Base-by-base conservation (phyloP, 2,888 invertebrate species). In the Lapara coniferarum region DNA sequence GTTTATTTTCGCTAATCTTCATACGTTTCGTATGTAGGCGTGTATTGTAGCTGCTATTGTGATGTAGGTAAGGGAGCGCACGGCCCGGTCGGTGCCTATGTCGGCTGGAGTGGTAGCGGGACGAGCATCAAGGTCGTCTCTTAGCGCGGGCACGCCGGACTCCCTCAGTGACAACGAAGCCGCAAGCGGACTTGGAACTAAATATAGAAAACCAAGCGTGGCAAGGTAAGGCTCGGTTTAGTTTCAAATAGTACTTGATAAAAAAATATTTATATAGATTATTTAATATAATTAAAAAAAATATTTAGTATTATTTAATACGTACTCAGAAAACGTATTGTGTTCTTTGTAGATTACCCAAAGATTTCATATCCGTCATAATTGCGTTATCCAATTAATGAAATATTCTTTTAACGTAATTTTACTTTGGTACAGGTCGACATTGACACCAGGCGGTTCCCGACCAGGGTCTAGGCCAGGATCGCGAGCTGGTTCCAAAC, bases 1-100 rank as follows among this genome's bases (percentile, higher is more conserved):
- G 1, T 68, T 66, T 57, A 58, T 30, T 66, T 69, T 66, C 37
- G 69, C 66, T 66, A 66, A 58, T 46, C 37, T 37, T 71, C 70
- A 69, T 8, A 72, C 69, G 71, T 66, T 12, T 49, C 67, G 66
- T 73, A 16, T 71, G 51, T 19, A 51, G 13, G 10, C 16, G 5
- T 37, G 10, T 59, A 37, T 53, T 19, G 63, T 16, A 55, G 30
- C 19, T 46, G 53, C 30, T 37, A 71, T 71, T 73, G 72, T 55
- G 71, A 71, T 75, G 69, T 93, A 98, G 98, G 98, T 98, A 72
- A 96, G 98, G 82, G 99, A 99, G 93, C 96, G 98, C 82, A 98
- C 98, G 58, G 97, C 95, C 72, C 96, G 98, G 80, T 98, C 98
- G 70, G 97, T 98, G 76, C 98, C 98, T 66, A 98, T 99, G 98